A percentile compares a stretch with the other conserved stretches of the same genome.
Conservation (phyloP, 2,888 invertebrate species). For the Cacoxenus indagator region DNA sequence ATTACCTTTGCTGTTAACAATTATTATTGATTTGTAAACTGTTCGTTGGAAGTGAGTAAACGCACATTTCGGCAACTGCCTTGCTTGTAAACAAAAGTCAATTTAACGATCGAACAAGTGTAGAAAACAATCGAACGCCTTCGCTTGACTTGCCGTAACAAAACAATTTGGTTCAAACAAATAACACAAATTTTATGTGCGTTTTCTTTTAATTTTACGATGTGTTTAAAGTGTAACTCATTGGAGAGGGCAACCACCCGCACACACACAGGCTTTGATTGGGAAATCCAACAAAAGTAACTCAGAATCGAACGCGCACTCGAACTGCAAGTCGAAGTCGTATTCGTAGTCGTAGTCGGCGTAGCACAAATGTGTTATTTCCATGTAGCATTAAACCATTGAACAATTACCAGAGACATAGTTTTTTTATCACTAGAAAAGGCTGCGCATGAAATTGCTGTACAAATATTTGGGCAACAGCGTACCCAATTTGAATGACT, state of each 20-base stretch:
- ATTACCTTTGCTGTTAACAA: not conserved
- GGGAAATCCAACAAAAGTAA: not conserved
- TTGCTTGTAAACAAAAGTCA: slow-evolving; percentile 6
- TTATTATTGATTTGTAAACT: slow-evolving; percentile 8
- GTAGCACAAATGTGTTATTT: not conserved
- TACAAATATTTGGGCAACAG: slow-evolving; percentile 5
- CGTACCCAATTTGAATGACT: not conserved
- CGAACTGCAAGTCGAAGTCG: too few species aligned
- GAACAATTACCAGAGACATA: slow-evolving; percentile 3
- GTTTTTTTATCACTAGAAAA: slow-evolving; percentile 8
- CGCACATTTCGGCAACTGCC: not conserved
- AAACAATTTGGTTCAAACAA: slow-evolving; percentile 15
- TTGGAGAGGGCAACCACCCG: not conserved
- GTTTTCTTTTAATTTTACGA: slow-evolving; percentile 14
- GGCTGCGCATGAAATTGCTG: slow-evolving; percentile 1
- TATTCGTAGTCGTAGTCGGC: too few species aligned
- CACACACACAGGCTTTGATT: not conserved
- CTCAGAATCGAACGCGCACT: not conserved
- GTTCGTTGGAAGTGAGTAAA: not conserved
- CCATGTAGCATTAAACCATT: slow-evolving; percentile 15
- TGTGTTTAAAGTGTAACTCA: slow-evolving; percentile 18
- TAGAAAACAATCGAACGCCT: not conserved
- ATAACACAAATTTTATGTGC: slow-evolving; percentile 10
- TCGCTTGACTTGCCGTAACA: slow-evolving; percentile 5
- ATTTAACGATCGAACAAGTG: not conserved